Percentiles rank a stretch among this genome's conserved stretches.
Evolutionary conservation across 2,888 invertebrate genomes (phyloP).

Genomic region (Gymnoscelis rufifasciata): DNA sequence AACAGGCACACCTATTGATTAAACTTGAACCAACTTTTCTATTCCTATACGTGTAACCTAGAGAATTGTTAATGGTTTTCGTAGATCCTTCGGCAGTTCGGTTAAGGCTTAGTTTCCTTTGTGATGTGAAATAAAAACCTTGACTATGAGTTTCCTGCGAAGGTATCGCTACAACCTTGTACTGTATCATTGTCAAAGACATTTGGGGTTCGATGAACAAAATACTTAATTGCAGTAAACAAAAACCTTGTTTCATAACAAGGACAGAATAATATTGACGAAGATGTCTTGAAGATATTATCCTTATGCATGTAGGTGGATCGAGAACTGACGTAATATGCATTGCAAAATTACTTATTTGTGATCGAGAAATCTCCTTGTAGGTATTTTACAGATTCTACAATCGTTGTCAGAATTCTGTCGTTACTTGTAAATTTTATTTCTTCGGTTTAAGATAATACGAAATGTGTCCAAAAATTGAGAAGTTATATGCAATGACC

Average conservation of each 20-base stretch:
- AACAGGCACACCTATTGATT: conserved; percentile 13
- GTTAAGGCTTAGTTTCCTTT: conserved; percentile 34
- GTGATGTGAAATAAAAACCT: conserved; percentile 31
- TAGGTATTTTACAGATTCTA: conserved; percentile 1
- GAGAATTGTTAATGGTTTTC: conserved; percentile 16
- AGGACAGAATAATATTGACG: too few species aligned
- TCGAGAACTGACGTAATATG: not conserved
- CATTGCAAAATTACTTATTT: conserved; percentile 1
- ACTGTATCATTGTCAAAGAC: conserved; percentile 48
- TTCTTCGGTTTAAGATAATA: too few species aligned
- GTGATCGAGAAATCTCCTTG: not conserved
- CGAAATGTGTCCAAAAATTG: too few species aligned
- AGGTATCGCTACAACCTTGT: conserved; percentile 49
- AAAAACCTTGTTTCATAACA: too few species aligned
- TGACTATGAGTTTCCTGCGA: conserved; percentile 37
- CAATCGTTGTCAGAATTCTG: not conserved
- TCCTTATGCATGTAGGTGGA: too few species aligned
- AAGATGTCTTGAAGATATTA: too few species aligned
- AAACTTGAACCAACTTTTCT: conserved; percentile 24
- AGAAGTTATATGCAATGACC: too few species aligned
- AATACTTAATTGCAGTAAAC: not conserved
- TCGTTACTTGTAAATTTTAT: not conserved
- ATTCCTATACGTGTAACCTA: conserved; percentile 31
- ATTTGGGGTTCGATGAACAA: conserved; percentile 7
- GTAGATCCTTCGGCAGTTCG: conserved; percentile 23